These are phyloP conservation scores for Ennomos quercinarius DNA, from an alignment of 2,888 invertebrate species.

Conservation along the genomic window DNA sequence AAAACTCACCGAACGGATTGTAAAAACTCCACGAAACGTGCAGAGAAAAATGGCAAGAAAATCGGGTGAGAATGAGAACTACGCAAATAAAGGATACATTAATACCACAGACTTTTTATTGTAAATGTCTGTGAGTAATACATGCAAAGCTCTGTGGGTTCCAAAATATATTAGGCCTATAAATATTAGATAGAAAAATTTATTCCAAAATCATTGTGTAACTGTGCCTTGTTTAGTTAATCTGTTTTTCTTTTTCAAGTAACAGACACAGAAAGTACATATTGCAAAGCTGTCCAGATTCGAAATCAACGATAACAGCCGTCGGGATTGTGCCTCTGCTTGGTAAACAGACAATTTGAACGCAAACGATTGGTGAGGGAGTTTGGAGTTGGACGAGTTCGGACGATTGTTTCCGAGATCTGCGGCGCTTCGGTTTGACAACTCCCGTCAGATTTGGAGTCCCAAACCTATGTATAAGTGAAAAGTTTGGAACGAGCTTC, in stretches of 20 bases:
- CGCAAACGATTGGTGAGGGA: conserved; percentile 45
- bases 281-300: background rate
- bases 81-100: too few species aligned
- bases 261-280: background rate
- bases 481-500: conserved; percentile 30
- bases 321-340: conserved; percentile 41
- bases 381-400: conserved; percentile 38
- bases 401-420: conserved; percentile 50
- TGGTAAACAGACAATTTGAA: conserved; percentile 49
- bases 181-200: too few species aligned
- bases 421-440: conserved; percentile 43
- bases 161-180: too few species aligned
- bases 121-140: too few species aligned
- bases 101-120: too few species aligned
- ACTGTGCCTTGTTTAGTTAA: too few species aligned
- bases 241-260: background rate
- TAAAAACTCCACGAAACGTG: too few species aligned
- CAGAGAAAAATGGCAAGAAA: too few species aligned
- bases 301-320: conserved; percentile 37
- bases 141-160: too few species aligned
- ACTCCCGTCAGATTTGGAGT: conserved; percentile 30
- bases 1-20: too few species aligned
- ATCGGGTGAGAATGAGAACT: too few species aligned
- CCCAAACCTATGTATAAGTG: conserved; percentile 21
- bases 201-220: too few species aligned